A percentile compares a stretch with the other conserved stretches of the same genome.
These are phyloP conservation scores for Abrostola tripartita DNA, from an alignment of 2,888 invertebrate species.

Conservation along the genomic window DNA sequence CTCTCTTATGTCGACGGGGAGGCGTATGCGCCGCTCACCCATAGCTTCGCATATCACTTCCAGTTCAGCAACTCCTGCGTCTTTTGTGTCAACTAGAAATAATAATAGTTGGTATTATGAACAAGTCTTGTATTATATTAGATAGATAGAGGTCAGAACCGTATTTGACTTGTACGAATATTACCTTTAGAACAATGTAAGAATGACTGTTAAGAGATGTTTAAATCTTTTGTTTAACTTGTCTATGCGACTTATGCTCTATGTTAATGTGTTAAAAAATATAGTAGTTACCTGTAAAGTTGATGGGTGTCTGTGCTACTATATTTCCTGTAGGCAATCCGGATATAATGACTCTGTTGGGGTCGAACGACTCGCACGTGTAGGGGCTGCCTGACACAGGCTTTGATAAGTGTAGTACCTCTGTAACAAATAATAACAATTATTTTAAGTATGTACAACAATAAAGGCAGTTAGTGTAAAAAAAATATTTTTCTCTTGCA, in stretches of 20 bases:
- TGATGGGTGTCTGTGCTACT: constrained; percentile 94
- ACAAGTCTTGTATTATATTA: too few relatives aligned
- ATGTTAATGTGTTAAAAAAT: too few relatives aligned
- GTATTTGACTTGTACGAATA: too few relatives aligned
- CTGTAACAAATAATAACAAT: constrained; percentile 79
- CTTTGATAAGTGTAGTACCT: constrained; percentile 96
- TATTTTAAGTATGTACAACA: too few relatives aligned
- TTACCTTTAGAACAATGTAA: too few relatives aligned
- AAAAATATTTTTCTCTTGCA: too few relatives aligned
- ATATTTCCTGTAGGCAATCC: constrained; percentile 93
- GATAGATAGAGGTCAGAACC: too few relatives aligned
- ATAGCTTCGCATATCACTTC: constrained; percentile 96
- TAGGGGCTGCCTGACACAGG: constrained; percentile 98
- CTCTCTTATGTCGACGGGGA: constrained; percentile 94
- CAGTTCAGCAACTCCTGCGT: constrained; percentile 94
- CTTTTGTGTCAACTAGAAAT: constrained; percentile 92
- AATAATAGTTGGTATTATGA: constrained; percentile 8
- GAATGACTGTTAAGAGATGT: too few relatives aligned
- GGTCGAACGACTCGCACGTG: constrained; percentile 97
- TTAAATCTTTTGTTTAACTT: too few relatives aligned
- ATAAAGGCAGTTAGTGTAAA: too few relatives aligned
- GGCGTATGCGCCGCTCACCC: constrained; percentile 90
- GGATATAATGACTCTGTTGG: constrained; percentile 93
- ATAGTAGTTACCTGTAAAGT: constrained; percentile 93
- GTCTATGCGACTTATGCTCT: too few relatives aligned